These are phyloP conservation scores for Clarias magur DNA, from an alignment of 2,113 vertebrate species.

Conservation along the genomic window DNA sequence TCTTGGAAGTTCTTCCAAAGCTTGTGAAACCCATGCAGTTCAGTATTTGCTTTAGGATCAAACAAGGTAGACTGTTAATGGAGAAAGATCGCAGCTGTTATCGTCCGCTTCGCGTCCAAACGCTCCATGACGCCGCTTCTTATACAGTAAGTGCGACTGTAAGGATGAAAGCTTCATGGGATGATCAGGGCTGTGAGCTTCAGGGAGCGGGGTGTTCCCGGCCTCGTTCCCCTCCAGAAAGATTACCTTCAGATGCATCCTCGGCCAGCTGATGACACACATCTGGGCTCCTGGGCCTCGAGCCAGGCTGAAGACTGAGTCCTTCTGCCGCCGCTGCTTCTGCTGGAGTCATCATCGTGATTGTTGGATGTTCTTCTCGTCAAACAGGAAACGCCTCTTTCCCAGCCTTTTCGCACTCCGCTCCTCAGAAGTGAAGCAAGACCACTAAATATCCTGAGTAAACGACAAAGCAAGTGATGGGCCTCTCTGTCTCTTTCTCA, in stretches of 20 bases:
- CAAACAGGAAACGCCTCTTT: constrained; percentile 64
- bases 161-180: neutral
- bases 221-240: constrained; percentile 37
- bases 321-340: constrained; percentile 36
- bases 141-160: neutral
- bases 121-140: neutral
- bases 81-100: constrained; percentile 37
- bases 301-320: constrained; percentile 31
- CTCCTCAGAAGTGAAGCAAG: constrained; percentile 41
- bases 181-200: neutral
- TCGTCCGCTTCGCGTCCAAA: neutral
- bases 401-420: constrained; percentile 52
- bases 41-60: neutral
- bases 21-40: neutral
- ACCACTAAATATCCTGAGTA: constrained; percentile 37
- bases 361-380: constrained; percentile 46
- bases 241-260: constrained; percentile 52
- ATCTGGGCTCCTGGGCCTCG: constrained; percentile 50
- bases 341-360: constrained; percentile 45
- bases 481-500: constrained; percentile 25
- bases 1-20: neutral
- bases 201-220: constrained; percentile 38
- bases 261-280: constrained; percentile 52
- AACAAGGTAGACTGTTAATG: constrained; percentile 22
- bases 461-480: constrained; percentile 36